These are phyloP conservation scores for Asbolus verrucosus DNA, from an alignment of 1,140 invertebrate species.

Conservation along the genomic window DNA sequence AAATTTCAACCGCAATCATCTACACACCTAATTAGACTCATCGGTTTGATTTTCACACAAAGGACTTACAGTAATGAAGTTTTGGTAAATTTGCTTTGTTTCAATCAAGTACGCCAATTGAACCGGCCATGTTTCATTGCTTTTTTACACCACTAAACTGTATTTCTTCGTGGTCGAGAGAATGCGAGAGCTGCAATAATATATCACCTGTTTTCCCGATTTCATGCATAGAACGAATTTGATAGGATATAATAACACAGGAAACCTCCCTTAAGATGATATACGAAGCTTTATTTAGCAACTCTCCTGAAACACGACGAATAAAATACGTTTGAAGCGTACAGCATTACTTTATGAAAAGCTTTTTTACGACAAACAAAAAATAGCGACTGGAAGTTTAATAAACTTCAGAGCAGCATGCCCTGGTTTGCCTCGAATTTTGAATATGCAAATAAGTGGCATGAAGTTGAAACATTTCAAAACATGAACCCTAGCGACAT, in stretches of 20 bases:
- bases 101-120: neutral
- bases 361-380: too few relatives aligned
- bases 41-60: constrained; percentile 35
- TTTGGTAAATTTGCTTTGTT: constrained; percentile 7
- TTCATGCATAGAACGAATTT: too few relatives aligned
- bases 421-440: constrained; percentile 8
- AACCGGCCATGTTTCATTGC: too few relatives aligned
- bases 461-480: neutral
- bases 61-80: constrained; percentile 8
- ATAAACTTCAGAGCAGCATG: constrained; percentile 19
- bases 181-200: too few relatives aligned
- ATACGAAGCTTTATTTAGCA: constrained; percentile 21
- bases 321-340: constrained; percentile 32
- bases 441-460: constrained; percentile 26
- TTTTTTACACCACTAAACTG: too few relatives aligned
- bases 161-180: too few relatives aligned
- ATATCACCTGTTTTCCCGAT: too few relatives aligned
- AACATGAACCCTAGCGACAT: neutral
- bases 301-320: constrained; percentile 28
- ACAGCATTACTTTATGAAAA: constrained; percentile 24
- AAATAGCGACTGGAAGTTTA: constrained; percentile 27
- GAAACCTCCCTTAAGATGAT: constrained; percentile 9
- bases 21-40: constrained; percentile 30
- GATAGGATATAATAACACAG: neutral
- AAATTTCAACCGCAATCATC: constrained; percentile 30